Conservation (phyloP, 1,140 invertebrate genomes). For the Olivierus martensii region DNA sequence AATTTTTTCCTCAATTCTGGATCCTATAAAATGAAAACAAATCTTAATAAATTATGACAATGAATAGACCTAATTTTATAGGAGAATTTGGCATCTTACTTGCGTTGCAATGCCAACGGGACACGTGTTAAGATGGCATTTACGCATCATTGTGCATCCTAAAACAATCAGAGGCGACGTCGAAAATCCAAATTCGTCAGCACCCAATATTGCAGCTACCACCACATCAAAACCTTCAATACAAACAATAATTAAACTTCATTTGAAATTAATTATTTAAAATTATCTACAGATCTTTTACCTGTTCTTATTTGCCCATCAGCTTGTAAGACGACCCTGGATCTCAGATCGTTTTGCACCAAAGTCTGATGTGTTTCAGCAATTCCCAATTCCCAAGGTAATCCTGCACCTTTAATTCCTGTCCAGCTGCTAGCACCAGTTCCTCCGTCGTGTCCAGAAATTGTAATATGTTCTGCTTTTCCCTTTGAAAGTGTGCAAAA, state of each 20-base stretch:
- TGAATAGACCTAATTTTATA: neutral
- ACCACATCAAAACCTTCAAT: slow-evolving; percentile 78
- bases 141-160: slow-evolving; percentile 99
- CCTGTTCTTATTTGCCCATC: slow-evolving; percentile 84
- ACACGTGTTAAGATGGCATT: slow-evolving; percentile 98
- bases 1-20: slow-evolving; percentile 90
- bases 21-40: slow-evolving; percentile 44
- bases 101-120: slow-evolving; percentile 96
- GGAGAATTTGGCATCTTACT: no score
- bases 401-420: slow-evolving; percentile 76
- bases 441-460: slow-evolving; percentile 96
- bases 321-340: slow-evolving; percentile 85
- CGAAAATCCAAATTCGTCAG: slow-evolving; percentile 98
- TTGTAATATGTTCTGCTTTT: slow-evolving; percentile 96
- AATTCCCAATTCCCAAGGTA: slow-evolving; percentile 95
- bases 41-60: neutral
- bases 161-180: slow-evolving; percentile 94
- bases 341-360: slow-evolving; percentile 88
- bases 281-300: neutral
- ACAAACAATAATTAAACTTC: no score
- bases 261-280: no score
- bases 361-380: slow-evolving; percentile 93
- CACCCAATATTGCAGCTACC: slow-evolving; percentile 85
- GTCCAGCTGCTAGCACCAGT: slow-evolving; percentile 98
- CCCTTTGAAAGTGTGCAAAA: slow-evolving; percentile 44